These are phyloP conservation scores for Poecilus cupreus DNA, from an alignment of 2,888 invertebrate genomes.

Conservation along the genomic window DNA sequence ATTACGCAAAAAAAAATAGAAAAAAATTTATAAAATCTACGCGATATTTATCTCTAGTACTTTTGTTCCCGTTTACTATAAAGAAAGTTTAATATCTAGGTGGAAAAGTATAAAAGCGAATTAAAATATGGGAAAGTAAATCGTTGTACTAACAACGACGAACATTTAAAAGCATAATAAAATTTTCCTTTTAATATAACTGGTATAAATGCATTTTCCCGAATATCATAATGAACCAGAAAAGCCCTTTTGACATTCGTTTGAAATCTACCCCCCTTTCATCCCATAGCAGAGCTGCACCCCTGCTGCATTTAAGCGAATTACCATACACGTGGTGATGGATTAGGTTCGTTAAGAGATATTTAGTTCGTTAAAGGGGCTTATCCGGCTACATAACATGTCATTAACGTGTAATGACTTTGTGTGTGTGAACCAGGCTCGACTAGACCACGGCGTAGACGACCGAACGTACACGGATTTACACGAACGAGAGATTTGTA, in stretches of 20 bases:
- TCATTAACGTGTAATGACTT: conserved; percentile 57
- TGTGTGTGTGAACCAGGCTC: conserved; percentile 40
- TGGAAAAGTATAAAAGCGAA: too few species aligned
- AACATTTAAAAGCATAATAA: background rate
- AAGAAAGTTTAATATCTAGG: too few species aligned
- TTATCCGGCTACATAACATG: conserved; percentile 57
- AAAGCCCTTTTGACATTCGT: background rate
- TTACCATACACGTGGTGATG: conserved; percentile 53
- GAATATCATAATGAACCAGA: conserved; percentile 22
- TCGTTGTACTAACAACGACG: background rate
- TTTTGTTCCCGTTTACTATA: too few species aligned
- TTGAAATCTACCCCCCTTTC: background rate
- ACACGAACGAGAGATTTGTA: background rate
- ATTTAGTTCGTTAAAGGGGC: conserved; percentile 59
- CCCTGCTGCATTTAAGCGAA: conserved; percentile 52
- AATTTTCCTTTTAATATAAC: background rate
- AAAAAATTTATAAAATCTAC: too few species aligned
- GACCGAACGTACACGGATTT: background rate
- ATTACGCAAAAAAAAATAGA: too few species aligned
- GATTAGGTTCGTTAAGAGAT: conserved; percentile 57
- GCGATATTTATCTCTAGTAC: too few species aligned
- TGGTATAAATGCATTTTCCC: background rate
- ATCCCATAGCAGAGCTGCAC: background rate
- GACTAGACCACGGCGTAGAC: background rate
- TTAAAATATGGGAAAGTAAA: too few species aligned